These are phyloP conservation scores for Psephotus haematonotus DNA, from an alignment of 2,113 vertebrate genomes.

Conservation along the genomic window DNA sequence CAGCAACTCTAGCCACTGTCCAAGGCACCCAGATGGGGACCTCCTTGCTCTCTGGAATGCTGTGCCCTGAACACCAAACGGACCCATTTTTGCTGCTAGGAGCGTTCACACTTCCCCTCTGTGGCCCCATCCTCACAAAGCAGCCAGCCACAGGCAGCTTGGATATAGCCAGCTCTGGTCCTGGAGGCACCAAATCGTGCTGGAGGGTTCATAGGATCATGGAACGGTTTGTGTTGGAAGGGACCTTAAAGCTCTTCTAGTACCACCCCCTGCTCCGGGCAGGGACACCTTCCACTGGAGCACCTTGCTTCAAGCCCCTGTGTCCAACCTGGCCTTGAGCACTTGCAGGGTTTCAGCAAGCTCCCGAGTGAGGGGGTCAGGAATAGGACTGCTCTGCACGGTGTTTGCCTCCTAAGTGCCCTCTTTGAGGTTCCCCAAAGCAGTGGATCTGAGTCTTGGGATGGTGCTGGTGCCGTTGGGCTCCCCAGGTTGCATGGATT, in stretches of 20 bases:
- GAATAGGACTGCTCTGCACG: background rate
- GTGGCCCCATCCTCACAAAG: background rate
- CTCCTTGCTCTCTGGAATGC: background rate
- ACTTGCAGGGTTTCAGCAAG: background rate
- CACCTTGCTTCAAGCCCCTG: background rate
- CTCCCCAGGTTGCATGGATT: background rate
- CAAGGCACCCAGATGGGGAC: background rate
- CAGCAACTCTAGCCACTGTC: slow-evolving; percentile 5
- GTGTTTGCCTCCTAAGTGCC: background rate
- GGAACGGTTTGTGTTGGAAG: background rate
- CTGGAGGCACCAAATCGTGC: rapidly evolving
- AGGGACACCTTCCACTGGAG: background rate
- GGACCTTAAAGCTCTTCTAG: background rate
- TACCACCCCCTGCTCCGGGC: background rate
- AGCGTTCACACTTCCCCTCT: background rate
- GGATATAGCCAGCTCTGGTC: background rate
- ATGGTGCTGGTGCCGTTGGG: rapidly evolving
- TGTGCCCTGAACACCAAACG: background rate
- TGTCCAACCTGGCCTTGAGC: background rate
- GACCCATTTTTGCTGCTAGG: background rate
- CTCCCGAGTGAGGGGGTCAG: background rate
- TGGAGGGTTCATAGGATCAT: background rate
- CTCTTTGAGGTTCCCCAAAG: background rate
- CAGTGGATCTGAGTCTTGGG: background rate
- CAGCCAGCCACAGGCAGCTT: background rate